Conservation (phyloP, 2,797 vertebrate species). For the Pipistrellus kuhlii region DNA sequence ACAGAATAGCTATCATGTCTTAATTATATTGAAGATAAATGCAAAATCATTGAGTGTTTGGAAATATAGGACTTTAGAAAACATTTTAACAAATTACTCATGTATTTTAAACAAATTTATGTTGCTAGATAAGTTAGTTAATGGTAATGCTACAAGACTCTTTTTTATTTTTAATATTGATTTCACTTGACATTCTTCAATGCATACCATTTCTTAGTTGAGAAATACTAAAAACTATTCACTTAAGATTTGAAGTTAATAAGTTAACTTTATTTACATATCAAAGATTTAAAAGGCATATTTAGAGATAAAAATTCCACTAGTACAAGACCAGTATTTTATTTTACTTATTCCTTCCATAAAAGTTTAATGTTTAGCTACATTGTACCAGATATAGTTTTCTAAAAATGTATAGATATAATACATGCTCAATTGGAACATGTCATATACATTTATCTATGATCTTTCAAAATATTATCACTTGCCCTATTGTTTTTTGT, state of each 20-base stretch:
- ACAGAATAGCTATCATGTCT: background rate
- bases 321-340: background rate
- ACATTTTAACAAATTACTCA: background rate
- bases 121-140: background rate
- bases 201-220: background rate
- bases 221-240: background rate
- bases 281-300: constrained; percentile 15
- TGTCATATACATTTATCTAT: background rate
- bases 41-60: background rate
- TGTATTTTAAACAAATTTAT: background rate
- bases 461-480: background rate
- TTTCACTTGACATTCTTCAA: background rate
- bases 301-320: background rate
- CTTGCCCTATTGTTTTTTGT: background rate
- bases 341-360: background rate
- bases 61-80: background rate
- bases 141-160: background rate
- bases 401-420: background rate
- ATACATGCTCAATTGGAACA: background rate
- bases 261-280: background rate
- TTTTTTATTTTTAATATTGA: background rate
- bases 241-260: background rate
- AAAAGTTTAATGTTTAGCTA: background rate
- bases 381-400: background rate
- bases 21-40: background rate